Evolutionary conservation across 2,113 vertebrate species (phyloP).

Genomic region (Nyctereutes procyonoides): DNA sequence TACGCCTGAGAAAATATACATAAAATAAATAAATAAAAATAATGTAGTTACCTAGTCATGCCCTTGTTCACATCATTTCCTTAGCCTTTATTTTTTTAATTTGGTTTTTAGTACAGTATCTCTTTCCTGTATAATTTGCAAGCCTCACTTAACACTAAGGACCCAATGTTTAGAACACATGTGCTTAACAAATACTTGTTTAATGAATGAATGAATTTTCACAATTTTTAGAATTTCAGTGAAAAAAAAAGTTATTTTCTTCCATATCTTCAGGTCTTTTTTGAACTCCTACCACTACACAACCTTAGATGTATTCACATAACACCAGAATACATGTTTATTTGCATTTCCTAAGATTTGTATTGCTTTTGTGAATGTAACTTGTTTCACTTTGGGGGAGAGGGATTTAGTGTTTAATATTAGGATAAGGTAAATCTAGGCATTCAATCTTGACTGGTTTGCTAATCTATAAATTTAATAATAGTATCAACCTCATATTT

Average conservation of each 20-base stretch:
- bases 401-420: background rate
- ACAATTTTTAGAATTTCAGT: background rate
- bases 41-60: background rate
- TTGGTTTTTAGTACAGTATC: background rate
- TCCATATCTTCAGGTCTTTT: background rate
- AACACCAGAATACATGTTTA: background rate
- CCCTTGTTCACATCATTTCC: background rate
- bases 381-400: background rate
- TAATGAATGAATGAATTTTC: background rate
- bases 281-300: background rate
- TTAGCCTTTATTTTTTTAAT: background rate
- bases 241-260: background rate
- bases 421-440: background rate
- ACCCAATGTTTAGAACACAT: background rate
- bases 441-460: background rate
- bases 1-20: background rate
- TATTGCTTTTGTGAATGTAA: background rate
- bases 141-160: background rate
- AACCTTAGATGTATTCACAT: background rate
- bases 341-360: background rate
- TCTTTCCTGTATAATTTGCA: background rate
- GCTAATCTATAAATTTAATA: background rate
- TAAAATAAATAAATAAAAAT: background rate
- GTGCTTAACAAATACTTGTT: background rate
- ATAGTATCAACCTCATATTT: background rate